A percentile compares a stretch with the other conserved stretches of the same genome.
Evolutionary conservation across 2,797 vertebrate genomes (phyloP).

Genomic region (Perodicticus potto): DNA sequence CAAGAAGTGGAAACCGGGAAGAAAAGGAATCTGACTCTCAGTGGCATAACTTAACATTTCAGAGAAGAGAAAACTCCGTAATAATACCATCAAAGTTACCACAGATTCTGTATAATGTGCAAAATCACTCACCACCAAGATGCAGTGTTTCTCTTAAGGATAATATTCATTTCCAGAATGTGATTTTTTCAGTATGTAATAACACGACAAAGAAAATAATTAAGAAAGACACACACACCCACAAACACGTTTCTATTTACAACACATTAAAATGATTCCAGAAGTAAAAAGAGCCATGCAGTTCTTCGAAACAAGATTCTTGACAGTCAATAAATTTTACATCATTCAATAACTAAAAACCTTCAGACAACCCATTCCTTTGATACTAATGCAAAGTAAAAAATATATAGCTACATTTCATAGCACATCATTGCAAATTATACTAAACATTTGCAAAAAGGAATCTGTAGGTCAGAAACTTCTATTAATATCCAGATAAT

Average conservation of each 20-base stretch:
- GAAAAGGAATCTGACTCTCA: constrained; percentile 2
- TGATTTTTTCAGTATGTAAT: neutral
- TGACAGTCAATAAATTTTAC: constrained; percentile 22
- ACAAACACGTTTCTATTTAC: neutral
- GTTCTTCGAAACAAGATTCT: neutral
- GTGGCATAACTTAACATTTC: constrained; percentile 40
- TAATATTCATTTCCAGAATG: neutral
- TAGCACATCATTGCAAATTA: constrained; percentile 43
- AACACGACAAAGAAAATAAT: neutral
- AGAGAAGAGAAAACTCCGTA: neutral
- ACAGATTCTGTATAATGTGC: neutral
- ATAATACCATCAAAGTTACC: neutral
- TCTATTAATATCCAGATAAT: constrained; percentile 83
- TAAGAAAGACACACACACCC: neutral
- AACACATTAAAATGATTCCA: neutral
- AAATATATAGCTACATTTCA: constrained; percentile 56
- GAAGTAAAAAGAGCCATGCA: neutral
- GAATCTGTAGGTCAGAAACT: constrained; percentile 56
- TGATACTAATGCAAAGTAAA: constrained; percentile 62
- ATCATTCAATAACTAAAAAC: constrained; percentile 45
- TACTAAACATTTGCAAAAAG: constrained; percentile 65
- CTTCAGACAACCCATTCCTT: constrained; percentile 62
- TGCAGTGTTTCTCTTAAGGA: neutral
- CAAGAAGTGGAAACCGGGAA: neutral
- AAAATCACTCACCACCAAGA: neutral